Base-by-base conservation (phyloP, 2,888 invertebrate genomes). In the Aphidius colemani region DNA sequence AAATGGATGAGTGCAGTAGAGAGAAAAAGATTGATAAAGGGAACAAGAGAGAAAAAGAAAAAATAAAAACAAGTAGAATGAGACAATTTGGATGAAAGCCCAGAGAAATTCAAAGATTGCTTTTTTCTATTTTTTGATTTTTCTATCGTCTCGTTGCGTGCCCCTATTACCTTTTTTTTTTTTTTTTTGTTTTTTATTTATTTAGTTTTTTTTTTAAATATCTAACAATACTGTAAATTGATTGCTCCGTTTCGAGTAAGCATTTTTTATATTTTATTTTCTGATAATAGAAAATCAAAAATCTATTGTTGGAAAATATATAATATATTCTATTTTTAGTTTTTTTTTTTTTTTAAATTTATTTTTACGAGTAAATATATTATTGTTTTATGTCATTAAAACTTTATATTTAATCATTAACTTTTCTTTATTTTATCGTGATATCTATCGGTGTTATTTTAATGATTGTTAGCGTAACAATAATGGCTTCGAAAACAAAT, bases 51-150 rank as follows among this genome's bases (percentile, higher is more conserved):
- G 5, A 30, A 30, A n/a, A 2, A 46, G 6, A 11, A 46, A 5
- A 46, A 11, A 11, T n/a, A 46, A 46, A 46, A 6, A 46, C 3
- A 11, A 46, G 6, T 30, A 30, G 5, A 30, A 5, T 48, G 49
- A 58, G 48, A 48, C 13, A 40, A 10, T 40, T 59, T 55, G 59
- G 59, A 55, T 56, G 41, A 39, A 64, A 43, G 59, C 58, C 56
- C 55, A 18, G 44, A 55, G 55, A 43, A 43, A 11, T 44, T 18
- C 55, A 18, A 18, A 1, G 44, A 18, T 44, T 44, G 43, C 11
- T 13, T 55, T 13, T 7, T 43, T 43, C 18, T 55, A 44, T 55
- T 55, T 13, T 55, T 18, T 44, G 48, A 13, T 18, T 10, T 44
- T 13, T 55, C 18, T 44, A 48, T 30, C 30, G 30, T 30, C 30